Base-by-base conservation (phyloP, 2,888 invertebrate species). In the Masnerella sp. region DNA sequence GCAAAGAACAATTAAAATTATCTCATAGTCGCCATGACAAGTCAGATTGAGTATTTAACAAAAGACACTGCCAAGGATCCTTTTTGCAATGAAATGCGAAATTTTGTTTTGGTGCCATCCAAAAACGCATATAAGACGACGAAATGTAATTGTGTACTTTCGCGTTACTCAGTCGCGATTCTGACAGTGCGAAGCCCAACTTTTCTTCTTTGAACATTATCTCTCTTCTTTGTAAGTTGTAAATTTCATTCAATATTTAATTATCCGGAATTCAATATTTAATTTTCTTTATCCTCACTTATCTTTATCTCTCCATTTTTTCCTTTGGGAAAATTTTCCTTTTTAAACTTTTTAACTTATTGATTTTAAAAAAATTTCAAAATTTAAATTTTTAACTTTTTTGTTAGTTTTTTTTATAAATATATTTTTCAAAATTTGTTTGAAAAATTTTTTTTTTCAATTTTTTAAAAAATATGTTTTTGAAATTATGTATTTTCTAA, bases 51-150 rank as follows among this genome's bases (percentile, higher is more conserved):
- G 11, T 34, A 45, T 56, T 54, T 40, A 22, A 56, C 20, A 32
- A 32, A 51, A 34, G 51, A 51, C 49, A 40, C 17, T 18, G 56
- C 14, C 52, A 45, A 25, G 34, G 25, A 42, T 52, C n/a, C 25
- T 51, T 62, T 34, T 34, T 38, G 52, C 32, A 52, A 62, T 62
- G 52, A 62, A 17, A 17, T 43, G 8, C 17, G 14, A n/a, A 45
- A 45, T 54, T 64, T 17, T 54, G 17, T 36, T 49, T 61, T 17
- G 18, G 30, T 38, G 17, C 18, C 54, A 38, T 17, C 45, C 43
- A 18, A 56, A 65, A 65, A 64, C 25, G 47, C 65, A 56, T 65
- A 65, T 65, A 65, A 56, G 65, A 36, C 54, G 47, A 56, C 47
- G 47, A 30, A 34, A 14, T 32, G 28, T 43, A 34, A 52, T 64